Evolutionary conservation across 92 coral and sea anemone genomes (phyloP).

Genomic region (Actinostola sp.): DNA sequence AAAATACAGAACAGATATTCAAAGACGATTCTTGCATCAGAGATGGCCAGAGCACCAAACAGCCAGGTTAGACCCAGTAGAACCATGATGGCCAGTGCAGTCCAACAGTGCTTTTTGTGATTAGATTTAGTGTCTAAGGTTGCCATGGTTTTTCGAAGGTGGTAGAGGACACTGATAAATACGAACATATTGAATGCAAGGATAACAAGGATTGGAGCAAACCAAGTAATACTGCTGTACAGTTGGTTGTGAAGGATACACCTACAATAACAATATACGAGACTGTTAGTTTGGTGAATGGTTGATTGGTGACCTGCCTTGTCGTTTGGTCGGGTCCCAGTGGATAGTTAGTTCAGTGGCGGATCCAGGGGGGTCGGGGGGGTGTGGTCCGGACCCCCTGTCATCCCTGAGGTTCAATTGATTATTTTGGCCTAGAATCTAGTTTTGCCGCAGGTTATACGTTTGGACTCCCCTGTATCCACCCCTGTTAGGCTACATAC

Average conservation of each 20-base stretch:
- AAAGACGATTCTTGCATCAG: constrained; percentile 67
- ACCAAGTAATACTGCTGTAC: constrained; percentile 52
- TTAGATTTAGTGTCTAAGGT: constrained; percentile 65
- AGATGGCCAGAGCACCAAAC: constrained; percentile 88
- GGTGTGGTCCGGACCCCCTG: no score
- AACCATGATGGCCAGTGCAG: constrained; percentile 72
- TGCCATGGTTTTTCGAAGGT: constrained; percentile 53
- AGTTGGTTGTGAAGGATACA: constrained; percentile 63
- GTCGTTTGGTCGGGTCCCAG: no score
- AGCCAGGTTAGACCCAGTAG: constrained; percentile 86
- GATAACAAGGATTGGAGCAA: constrained; percentile 60
- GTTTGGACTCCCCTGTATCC: no score
- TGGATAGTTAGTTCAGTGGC: no score
- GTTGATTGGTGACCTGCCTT: no score
- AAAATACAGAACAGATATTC: constrained; percentile 88
- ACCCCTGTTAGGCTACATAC: no score
- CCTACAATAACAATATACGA: constrained; percentile 18
- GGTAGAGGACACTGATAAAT: constrained; percentile 55
- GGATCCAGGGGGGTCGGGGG: no score
- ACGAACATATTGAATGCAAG: constrained; percentile 51
- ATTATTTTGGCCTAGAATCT: no score
- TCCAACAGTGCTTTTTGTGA: constrained; percentile 50
- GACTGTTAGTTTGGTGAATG: no score
- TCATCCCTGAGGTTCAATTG: no score
- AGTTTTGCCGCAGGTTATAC: no score